These are phyloP conservation scores for Pantelozetes paolii DNA, from an alignment of 2,888 invertebrate genomes.

Conservation along the genomic window DNA sequence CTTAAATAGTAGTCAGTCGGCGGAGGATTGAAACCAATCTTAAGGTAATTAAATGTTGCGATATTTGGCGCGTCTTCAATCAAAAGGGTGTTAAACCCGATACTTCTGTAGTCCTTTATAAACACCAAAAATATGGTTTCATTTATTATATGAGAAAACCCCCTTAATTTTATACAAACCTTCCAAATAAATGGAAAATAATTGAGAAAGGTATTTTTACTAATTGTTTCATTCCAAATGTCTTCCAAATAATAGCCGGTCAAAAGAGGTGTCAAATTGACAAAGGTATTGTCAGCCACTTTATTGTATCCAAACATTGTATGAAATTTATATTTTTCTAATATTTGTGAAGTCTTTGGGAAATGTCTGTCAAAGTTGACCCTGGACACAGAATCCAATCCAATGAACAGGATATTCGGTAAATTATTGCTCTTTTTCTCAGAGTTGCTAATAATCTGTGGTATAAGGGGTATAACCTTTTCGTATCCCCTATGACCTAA, in stretches of 20 bases:
- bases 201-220: slow-evolving; percentile 48
- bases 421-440: slow-evolving; percentile 43
- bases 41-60: slow-evolving; percentile 52
- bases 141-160: slow-evolving; percentile 47
- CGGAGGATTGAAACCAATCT: slow-evolving; percentile 51
- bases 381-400: slow-evolving; percentile 78
- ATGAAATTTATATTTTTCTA: slow-evolving; percentile 60
- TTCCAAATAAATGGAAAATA: slow-evolving; percentile 52
- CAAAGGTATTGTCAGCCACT: slow-evolving; percentile 56
- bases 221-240: slow-evolving; percentile 46
- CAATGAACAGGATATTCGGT: slow-evolving; percentile 69
- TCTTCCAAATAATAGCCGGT: slow-evolving; percentile 50
- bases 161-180: slow-evolving; percentile 38
- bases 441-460: background rate
- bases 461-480: slow-evolving; percentile 26
- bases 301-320: slow-evolving; percentile 70
- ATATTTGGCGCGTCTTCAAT: slow-evolving; percentile 52
- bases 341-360: slow-evolving; percentile 65
- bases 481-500: background rate
- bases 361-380: slow-evolving; percentile 71
- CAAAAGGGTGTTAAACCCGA: slow-evolving; percentile 52
- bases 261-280: slow-evolving; percentile 51
- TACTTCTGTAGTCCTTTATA: slow-evolving; percentile 48
- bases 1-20: slow-evolving; percentile 53
- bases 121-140: too few relatives aligned